These are phyloP conservation scores for Lutjanus argentimaculatus DNA, from an alignment of 2,797 vertebrate species.

Conservation along the genomic window DNA sequence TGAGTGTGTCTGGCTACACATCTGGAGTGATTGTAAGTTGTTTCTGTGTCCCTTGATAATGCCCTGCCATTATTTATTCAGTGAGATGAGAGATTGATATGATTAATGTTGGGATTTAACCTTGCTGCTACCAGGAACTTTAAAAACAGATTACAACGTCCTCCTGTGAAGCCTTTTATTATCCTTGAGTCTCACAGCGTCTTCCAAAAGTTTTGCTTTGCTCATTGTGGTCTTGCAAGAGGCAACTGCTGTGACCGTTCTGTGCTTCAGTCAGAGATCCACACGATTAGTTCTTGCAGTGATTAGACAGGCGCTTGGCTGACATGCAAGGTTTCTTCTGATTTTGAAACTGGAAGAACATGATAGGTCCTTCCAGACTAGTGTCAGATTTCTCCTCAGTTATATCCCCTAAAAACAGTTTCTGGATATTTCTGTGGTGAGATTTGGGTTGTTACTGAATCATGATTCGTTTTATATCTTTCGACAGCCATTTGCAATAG, in stretches of 20 bases:
- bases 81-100: not conserved
- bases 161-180: slow-evolving; percentile 14
- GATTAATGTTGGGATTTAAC: not conserved
- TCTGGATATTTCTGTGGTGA: not conserved
- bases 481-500: not conserved
- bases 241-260: not conserved
- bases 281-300: not conserved
- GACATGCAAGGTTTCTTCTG: not conserved
- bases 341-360: slow-evolving; percentile 1
- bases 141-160: slow-evolving; percentile 12
- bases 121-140: not conserved
- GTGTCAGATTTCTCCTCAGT: not conserved
- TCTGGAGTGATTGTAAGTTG: slow-evolving; percentile 82
- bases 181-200: not conserved
- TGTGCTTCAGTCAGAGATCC: slow-evolving; percentile 3
- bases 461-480: not conserved
- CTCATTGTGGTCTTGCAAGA: not conserved
- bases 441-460: not conserved
- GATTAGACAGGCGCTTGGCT: not conserved
- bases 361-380: not conserved
- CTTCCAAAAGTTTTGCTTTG: slow-evolving; percentile 9
- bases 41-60: not conserved
- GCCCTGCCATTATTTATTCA: not conserved
- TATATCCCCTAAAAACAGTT: not conserved
- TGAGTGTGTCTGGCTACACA: slow-evolving; percentile 78